Base-by-base conservation (phyloP, 2,797 vertebrate species). In the Antennarius maculatus region DNA sequence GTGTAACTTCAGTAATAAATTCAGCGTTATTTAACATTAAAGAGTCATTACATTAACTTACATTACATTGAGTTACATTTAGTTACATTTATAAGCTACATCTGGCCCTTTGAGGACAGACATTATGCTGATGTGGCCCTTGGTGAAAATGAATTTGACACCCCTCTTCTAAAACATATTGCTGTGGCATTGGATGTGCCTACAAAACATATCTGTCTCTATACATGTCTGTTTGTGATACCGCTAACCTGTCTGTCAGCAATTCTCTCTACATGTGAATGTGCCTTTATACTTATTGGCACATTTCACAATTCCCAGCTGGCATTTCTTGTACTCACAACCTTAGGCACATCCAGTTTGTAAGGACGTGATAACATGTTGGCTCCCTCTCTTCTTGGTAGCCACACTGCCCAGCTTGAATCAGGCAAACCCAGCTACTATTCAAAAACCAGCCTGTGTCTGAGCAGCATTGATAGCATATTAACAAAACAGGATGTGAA, bases 341-440 rank as follows among this genome's bases (percentile, higher is more conserved):
- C 84, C 81, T 79, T 59, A 72, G 83, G 83, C 81, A 66, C 52
- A 78, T 54, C 34, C 79, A 69, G 69, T 87, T 84, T 88, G 66
- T 74, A 39, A 47, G 14, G 47, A 77, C 78, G 74, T 71, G 75
- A 83, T 83, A 86, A 79, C 78, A 78, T 77, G 81, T 85, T 81
- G 81, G 75, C 58, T 70, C 73, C 77, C 63, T 68, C 61, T 76
- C 71, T 79, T 78, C 65, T 66, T 77, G 54, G 80, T 64, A 80
- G 68, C 39, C 61, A 41, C 61, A 58, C 60, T 70, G 56, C 55
- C 47, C 23, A 23, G 23, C 23, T 23, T 23, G 23, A 23, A 23
- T 23, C 23, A 23, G 23, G 31, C 27, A 66, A 61, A 54, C n/a
- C 34, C 0, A 10, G 23, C 49, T 64, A 54, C 45, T 51, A 61